phyloP scores from a whole-genome alignment of 2,797 vertebrate species.

The Acanthurus tractus region DNA sequence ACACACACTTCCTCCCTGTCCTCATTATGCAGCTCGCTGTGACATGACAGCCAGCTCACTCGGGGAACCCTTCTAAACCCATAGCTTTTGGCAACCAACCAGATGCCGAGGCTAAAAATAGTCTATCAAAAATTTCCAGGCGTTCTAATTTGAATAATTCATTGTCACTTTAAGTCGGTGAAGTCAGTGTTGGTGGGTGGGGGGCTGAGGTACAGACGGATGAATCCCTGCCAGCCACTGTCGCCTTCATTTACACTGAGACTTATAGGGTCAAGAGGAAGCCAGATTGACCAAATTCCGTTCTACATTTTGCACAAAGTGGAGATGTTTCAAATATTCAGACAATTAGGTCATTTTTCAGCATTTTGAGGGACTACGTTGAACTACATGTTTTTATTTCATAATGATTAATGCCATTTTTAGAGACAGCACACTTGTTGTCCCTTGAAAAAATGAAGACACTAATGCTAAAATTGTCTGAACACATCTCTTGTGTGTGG shows the following conservation, averaged over 20 bases:
- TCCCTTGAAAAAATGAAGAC: no score
- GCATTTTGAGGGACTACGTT: not conserved
- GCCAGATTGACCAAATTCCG: slow-evolving; percentile 3
- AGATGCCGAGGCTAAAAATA: slow-evolving; percentile 73
- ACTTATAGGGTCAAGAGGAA: slow-evolving; percentile 25
- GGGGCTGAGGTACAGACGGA: slow-evolving; percentile 28
- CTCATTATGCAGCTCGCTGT: slow-evolving; percentile 65
- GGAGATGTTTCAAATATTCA: slow-evolving; percentile 5
- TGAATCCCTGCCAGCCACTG: slow-evolving; percentile 38
- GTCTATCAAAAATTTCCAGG: slow-evolving; percentile 70
- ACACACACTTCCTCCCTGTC: slow-evolving; percentile 28
- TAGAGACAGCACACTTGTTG: no score
- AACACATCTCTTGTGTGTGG: no score
- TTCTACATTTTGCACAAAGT: slow-evolving; percentile 4
- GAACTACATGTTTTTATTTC: no score
- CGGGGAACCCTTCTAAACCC: slow-evolving; percentile 73
- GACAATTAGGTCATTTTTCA: not conserved
- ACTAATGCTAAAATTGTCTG: no score
- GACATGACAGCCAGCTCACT: slow-evolving; percentile 73
- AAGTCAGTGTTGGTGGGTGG: slow-evolving; percentile 20
- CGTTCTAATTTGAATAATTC: slow-evolving; percentile 76
- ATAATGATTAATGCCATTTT: no score
- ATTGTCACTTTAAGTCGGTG: slow-evolving; percentile 62
- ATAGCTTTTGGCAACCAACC: slow-evolving; percentile 73
- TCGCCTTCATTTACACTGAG: slow-evolving; percentile 20